Base-by-base conservation (phyloP, 2,113 vertebrate species). In the Mastomys coucha region DNA sequence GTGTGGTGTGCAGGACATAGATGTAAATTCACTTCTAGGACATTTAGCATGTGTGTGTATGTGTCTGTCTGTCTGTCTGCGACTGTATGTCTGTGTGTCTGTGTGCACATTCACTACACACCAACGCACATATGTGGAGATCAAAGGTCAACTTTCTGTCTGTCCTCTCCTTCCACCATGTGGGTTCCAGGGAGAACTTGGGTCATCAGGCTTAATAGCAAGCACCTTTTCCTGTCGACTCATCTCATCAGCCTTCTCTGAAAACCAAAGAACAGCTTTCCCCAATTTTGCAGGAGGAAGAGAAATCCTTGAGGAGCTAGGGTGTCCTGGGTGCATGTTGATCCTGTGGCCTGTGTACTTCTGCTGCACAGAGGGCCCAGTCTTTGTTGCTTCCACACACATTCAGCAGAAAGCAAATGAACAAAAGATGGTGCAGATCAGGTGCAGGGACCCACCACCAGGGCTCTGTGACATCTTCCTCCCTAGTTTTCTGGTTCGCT, bases 311-410 rank as follows among this genome's bases (percentile, higher is more conserved):
- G 70, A 89, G 69, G 80, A 60, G 36, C 67, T 7, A n/a, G 73
- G 77, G 63, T 89, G 49, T 75, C 94, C 88, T 78, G 49, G 13
- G 94, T 97, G 88, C 90, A 49, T 92, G 95, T n/a, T 26, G 36
- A 13, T 26, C 36, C 80, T 12, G 31, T 92, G 67, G 49, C 85
- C 91, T 88, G 91, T 95, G 91, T 70, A 87, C 91, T 97, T 96
- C 93, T 95, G 67, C 72, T 75, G 51, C 89, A 67, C 45, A 91
- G 70, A 56, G 4, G 24, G 16, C 7, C 0, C 0, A 33, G 26
- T 85, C 45, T 84, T 84, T 91, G 94, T 82, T 87, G 91, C 77
- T 94, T 80, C 81, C 60, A 19, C 22, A 86, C 60, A 67, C 4
- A 33, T n/a, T 90, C 72, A 92, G 45, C 90, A 80, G 87, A 93